phyloP scores from a whole-genome alignment of 2,113 vertebrate species.

The Brachyhypopomus gauderio region DNA sequence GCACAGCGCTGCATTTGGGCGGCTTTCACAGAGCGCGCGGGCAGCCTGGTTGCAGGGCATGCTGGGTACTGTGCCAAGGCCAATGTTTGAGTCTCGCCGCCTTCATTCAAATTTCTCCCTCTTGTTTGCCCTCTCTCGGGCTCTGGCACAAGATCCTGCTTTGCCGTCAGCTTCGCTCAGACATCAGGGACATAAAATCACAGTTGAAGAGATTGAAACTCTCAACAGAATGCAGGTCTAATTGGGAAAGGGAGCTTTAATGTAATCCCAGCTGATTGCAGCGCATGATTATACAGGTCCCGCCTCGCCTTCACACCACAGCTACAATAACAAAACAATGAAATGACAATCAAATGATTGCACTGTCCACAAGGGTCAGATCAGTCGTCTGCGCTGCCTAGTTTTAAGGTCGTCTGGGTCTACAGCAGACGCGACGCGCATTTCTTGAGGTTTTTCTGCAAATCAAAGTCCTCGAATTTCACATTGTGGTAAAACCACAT shows the following conservation, averaged over 20 bases:
- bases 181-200: neutral
- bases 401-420: neutral
- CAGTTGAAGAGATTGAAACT: neutral
- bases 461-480: too few species aligned
- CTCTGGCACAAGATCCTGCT: neutral
- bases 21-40: neutral
- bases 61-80: slow-evolving; percentile 25
- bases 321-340: too few species aligned
- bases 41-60: neutral
- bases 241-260: neutral
- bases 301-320: neutral
- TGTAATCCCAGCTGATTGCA: neutral
- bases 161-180: neutral
- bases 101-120: neutral
- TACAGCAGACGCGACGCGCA: too few species aligned
- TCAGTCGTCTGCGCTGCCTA: neutral
- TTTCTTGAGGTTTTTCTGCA: too few species aligned
- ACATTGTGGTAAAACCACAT: too few species aligned
- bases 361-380: neutral
- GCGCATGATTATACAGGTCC: neutral
- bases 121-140: neutral
- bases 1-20: neutral
- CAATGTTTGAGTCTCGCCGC: slow-evolving; percentile 11
- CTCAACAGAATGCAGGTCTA: neutral
- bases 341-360: neutral